A percentile compares a stretch with the other conserved stretches of the same genome.
Conservation (phyloP, 2,888 invertebrate species). For the Oxytorus armatus region DNA sequence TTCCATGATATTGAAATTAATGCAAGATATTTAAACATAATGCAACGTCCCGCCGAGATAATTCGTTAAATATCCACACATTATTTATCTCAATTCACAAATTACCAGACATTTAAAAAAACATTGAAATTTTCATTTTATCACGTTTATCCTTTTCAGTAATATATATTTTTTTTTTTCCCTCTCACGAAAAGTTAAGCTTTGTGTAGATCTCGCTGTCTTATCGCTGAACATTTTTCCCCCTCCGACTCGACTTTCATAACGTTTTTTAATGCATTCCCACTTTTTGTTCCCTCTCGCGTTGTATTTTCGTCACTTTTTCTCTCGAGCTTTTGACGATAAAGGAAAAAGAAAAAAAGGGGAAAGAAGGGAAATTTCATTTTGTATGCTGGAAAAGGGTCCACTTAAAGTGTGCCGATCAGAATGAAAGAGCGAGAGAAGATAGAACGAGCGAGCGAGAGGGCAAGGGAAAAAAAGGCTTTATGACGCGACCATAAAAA, state of each 20-base stretch:
- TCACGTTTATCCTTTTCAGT: no score
- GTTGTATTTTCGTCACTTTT: constrained; percentile 20
- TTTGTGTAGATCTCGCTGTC: constrained; percentile 14
- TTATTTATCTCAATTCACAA: no score
- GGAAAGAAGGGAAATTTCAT: constrained; percentile 17
- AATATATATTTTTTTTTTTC: neutral
- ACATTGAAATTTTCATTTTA: no score
- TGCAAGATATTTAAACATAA: no score
- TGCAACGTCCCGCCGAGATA: no score
- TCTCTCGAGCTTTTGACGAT: neutral
- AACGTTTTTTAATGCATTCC: constrained; percentile 22
- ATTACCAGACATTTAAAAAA: no score
- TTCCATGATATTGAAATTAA: no score
- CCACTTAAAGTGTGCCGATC: constrained; percentile 18
- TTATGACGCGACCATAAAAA: constrained; percentile 7
- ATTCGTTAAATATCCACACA: no score
- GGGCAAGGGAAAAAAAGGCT: neutral
- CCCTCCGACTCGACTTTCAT: constrained; percentile 11
- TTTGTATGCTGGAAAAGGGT: constrained; percentile 4
- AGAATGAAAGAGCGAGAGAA: constrained; percentile 10
- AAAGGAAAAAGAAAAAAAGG: constrained; percentile 3
- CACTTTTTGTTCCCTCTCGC: constrained; percentile 2
- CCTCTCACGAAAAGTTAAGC: constrained; percentile 1
- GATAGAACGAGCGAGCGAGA: neutral
- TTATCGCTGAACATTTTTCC: constrained; percentile 34